phyloP scores from a whole-genome alignment of 2,797 vertebrate species.

The Sebastes taczanowskii region DNA sequence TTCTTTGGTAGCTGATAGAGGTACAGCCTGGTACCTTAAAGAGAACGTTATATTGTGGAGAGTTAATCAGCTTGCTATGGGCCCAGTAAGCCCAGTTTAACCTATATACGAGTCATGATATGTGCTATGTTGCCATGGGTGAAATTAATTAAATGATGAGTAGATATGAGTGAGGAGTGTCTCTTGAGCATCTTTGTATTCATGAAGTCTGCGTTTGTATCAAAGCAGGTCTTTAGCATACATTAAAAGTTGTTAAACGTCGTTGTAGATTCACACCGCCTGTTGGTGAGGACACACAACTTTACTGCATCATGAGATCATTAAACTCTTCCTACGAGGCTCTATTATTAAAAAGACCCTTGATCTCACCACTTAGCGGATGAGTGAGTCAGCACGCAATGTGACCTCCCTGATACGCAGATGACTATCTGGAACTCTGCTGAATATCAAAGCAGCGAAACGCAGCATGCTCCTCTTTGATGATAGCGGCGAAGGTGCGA shows the following conservation, averaged over 20 bases:
- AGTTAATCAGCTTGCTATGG: no score
- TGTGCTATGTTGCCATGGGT: background rate
- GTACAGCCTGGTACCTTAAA: no score
- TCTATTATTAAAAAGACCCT: constrained; percentile 27
- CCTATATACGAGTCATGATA: no score
- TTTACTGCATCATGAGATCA: constrained; percentile 7
- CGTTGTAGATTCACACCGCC: background rate
- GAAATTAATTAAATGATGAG: background rate
- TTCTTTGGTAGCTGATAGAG: background rate
- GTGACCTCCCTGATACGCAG: constrained; percentile 23
- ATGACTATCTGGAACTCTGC: constrained; percentile 16
- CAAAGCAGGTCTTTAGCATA: background rate
- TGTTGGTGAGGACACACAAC: background rate
- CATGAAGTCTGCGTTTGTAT: background rate
- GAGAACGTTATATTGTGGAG: no score
- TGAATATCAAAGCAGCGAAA: constrained; percentile 43
- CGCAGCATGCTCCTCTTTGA: constrained; percentile 18
- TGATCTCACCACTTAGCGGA: constrained; percentile 42
- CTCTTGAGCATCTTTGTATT: background rate
- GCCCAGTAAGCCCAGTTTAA: no score
- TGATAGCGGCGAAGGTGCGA: background rate
- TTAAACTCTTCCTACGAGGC: constrained; percentile 1
- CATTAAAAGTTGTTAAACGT: background rate
- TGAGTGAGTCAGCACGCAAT: constrained; percentile 28
- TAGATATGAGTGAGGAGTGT: background rate